Percentiles rank a stretch among this genome's conserved stretches.
Evolutionary conservation across 2,113 vertebrate genomes (phyloP).

Genomic region (Chaetops frenatus): DNA sequence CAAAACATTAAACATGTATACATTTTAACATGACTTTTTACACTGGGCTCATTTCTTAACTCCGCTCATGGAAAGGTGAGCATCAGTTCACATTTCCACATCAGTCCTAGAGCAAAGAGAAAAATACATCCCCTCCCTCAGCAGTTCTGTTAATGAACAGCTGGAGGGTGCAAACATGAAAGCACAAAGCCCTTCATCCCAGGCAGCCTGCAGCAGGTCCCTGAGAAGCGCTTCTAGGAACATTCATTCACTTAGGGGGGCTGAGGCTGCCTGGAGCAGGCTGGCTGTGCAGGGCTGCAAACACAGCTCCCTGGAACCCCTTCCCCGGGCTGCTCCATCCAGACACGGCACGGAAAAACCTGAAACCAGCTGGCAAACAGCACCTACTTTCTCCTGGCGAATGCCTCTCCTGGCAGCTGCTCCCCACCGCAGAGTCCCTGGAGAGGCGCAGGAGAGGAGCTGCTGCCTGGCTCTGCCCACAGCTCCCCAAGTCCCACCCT

Average conservation of each 20-base stretch:
- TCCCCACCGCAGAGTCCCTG: background rate
- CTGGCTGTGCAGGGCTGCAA: background rate
- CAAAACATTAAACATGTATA: background rate
- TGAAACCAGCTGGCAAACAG: background rate
- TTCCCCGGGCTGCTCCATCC: background rate
- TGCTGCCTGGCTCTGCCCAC: background rate
- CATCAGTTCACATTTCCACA: background rate
- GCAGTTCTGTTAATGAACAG: background rate
- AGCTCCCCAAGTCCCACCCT: conserved; percentile 6
- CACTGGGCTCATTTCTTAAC: background rate
- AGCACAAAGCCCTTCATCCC: background rate
- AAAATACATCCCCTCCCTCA: background rate
- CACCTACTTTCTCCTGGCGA: background rate
- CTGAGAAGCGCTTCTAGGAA: background rate
- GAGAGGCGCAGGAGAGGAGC: background rate
- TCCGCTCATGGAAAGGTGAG: background rate
- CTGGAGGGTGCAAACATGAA: background rate
- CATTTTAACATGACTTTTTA: background rate
- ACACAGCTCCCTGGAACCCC: background rate
- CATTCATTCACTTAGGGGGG: background rate
- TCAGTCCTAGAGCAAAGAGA: background rate
- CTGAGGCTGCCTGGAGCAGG: background rate
- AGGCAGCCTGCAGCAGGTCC: background rate
- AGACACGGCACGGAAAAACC: background rate
- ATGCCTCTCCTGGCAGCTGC: background rate